A percentile compares a stretch with the other conserved stretches of the same genome.
Conservation (phyloP, 2,888 invertebrate species). For the Autographa gamma region DNA sequence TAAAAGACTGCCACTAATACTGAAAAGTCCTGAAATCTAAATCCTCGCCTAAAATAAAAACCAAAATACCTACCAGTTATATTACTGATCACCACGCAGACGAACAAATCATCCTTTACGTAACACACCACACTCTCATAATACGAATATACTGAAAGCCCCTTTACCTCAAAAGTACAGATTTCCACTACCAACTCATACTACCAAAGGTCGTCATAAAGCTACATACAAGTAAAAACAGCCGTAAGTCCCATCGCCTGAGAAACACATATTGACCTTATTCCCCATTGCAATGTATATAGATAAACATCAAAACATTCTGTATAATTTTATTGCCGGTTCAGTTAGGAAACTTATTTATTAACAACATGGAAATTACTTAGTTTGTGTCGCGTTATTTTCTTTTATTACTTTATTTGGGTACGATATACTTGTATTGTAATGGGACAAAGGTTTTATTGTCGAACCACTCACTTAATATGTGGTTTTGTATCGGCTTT, state of each 20-base stretch:
- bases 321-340: constrained; percentile 52
- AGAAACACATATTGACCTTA: constrained; percentile 53
- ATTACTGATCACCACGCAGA: too few species aligned
- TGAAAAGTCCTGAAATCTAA: too few species aligned
- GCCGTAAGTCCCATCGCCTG: constrained; percentile 49
- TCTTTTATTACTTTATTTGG: constrained; percentile 53
- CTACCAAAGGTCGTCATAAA: constrained; percentile 21
- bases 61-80: too few species aligned
- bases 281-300: constrained; percentile 38
- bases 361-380: constrained; percentile 48
- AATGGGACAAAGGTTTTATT: background rate
- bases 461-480: background rate
- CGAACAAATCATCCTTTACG: too few species aligned
- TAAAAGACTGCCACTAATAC: too few species aligned
- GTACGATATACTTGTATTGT: constrained; percentile 18
- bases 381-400: constrained; percentile 43
- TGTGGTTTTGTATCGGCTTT: background rate
- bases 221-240: constrained; percentile 32
- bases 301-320: constrained; percentile 56
- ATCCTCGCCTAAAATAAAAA: too few species aligned
- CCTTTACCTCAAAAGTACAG: background rate
- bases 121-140: too few species aligned
- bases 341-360: constrained; percentile 53
- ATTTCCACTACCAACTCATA: background rate
- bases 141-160: too few species aligned